Evolutionary conservation across 2,888 invertebrate species (phyloP), one percentile per base, ranked within the genome.

Genomic region (Ecdyonurus torrentis): DNA sequence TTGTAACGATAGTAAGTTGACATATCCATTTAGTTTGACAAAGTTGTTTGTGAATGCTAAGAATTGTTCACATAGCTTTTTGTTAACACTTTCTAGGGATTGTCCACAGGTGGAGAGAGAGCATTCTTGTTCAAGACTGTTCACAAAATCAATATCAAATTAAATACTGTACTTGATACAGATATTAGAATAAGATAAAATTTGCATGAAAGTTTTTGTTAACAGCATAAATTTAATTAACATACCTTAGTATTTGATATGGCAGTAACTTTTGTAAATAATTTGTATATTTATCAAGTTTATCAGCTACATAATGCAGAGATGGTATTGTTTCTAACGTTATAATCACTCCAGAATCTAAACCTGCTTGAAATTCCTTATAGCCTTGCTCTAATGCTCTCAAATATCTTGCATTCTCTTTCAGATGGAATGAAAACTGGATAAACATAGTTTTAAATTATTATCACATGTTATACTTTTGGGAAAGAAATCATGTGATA

Each of bases 231-330:
- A n/a, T n/a, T n/a, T n/a, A n/a, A n/a, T n/a, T n/a, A 37, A 37
- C 37, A 37, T 10, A 37, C 37, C 37, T 37, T 10, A 73, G 68
- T 61, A 72, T 67, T 60, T 74, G 72, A 65, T 75, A 76, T 15
- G 76, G 76, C 61, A 74, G 66, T 22, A 76, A 64, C 67, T 73
- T 75, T 64, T 72, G 72, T 63, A 73, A 69, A 65, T 75, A 74
- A 15, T 67, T 69, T 19, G 72, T 72, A 68, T 74, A 73, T 19
- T 67, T 67, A 61, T 70, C 67, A 61, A 75, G 70, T 7, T 73
- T 69, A 61, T 71, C 70, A 59, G 74, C 73, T 25, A 76, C 67
- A 23, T 70, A 72, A 59, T 72, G 69, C n/a, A 76, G 68, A 64
- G 72, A 70, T n/a, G 70, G 68, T 52, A 72, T 67, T 64, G 74